Evolutionary conservation across 2,888 invertebrate species (phyloP), one percentile per base, ranked within the genome.

Genomic region (Cephalotes varians): DNA sequence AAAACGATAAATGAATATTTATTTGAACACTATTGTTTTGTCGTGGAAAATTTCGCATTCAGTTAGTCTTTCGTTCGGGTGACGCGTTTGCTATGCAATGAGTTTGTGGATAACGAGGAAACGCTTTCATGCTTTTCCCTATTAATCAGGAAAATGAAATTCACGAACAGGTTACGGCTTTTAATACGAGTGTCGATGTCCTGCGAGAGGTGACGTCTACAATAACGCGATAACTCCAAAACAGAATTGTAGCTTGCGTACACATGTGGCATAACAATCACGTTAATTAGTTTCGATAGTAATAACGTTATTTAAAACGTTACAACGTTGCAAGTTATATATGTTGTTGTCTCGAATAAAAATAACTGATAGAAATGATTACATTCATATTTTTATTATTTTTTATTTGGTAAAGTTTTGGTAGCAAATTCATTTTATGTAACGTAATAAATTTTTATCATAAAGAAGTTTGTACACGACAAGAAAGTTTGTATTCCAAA

Each of bases 111-210:
- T 89, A 86, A 86, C 89, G 85, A 89, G 89, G 79, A 89, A 86
- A 84, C 65, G 88, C 85, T 89, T 89, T 88, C 87, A 85, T 82
- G 81, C 85, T 89, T 87, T 87, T 81, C 86, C 89, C 81, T 81
- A 58, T 81, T 82, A 72, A 83, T 76, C 80, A 69, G 60, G 73
- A 73, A 69, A 28, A 62, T 28, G 58, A 80, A 85, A 86, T 79
- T 81, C 65, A 58, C 73, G 51, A 87, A 82, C 65, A 69, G 62
- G 58, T 80, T 81, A 49, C 15, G 60, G 67, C 44, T 67, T 56
- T 49, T 54, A 54, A 64, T 44, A 34, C 12, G 65, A 65, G 25
- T 28, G n/a, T 47, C 37, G 67, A 76, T 67, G 28, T 67, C 37
- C 76, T 67, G 15, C n/a, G 51, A 76, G 15, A 76, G 21, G 6